Evolutionary conservation across 2,113 vertebrate species (phyloP).

Genomic region (Chloropsis cyanopogon): DNA sequence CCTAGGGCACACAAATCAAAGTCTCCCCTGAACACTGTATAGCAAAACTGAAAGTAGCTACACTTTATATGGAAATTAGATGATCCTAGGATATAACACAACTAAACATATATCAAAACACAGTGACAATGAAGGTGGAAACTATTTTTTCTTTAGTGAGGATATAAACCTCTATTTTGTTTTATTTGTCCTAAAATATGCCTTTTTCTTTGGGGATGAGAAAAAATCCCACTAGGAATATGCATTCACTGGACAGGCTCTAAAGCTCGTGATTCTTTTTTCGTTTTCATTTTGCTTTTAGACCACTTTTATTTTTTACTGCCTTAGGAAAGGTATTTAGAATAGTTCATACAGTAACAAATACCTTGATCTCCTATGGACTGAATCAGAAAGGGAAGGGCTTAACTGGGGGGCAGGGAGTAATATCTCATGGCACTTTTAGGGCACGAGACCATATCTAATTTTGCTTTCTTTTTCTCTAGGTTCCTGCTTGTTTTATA

Average conservation of each 20-base stretch:
- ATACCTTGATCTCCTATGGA: not conserved
- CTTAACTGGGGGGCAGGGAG: fast-evolving
- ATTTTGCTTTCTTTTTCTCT: conserved; percentile 35
- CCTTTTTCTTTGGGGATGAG: not conserved
- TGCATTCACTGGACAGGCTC: not conserved
- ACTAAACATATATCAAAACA: conserved; percentile 69
- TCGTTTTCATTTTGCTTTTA: not conserved
- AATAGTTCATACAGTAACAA: conserved; percentile 25
- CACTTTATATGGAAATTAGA: conserved; percentile 79
- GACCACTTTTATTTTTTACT: not conserved
- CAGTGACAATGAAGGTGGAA: conserved; percentile 46
- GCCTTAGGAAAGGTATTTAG: conserved; percentile 1
- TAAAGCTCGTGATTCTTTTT: not conserved
- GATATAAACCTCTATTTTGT: conserved; percentile 5
- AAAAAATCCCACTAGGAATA: not conserved
- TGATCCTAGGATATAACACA: conserved; percentile 58
- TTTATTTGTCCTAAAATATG: conserved; percentile 15
- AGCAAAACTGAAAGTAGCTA: conserved; percentile 70
- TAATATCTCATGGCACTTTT: not conserved
- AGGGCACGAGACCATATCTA: not conserved
- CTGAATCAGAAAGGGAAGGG: not conserved
- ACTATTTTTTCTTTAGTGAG: not conserved
- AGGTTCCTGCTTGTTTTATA: not conserved
- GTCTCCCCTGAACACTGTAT: conserved; percentile 47
- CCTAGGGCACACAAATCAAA: conserved; percentile 79